A percentile compares a stretch with the other conserved stretches of the same genome.
Evolutionary conservation across 2,797 vertebrate genomes (phyloP).

Genomic region (Podarcis lilfordi): DNA sequence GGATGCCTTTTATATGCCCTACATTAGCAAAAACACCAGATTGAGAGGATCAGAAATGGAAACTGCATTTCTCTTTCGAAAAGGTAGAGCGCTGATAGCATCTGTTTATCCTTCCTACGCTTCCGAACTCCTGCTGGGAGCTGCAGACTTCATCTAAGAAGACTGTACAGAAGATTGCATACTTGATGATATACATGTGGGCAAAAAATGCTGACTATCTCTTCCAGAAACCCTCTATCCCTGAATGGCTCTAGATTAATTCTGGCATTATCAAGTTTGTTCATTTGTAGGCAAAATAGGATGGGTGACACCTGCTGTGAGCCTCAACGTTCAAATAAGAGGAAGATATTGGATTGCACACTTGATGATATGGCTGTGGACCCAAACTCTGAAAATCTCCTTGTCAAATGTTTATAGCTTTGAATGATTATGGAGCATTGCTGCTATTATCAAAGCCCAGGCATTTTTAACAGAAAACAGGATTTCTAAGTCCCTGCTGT

Average conservation of each 20-base stretch:
- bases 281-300: slow-evolving; percentile 19
- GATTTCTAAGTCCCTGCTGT: slow-evolving; percentile 12
- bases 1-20: not conserved
- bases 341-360: not conserved
- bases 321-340: slow-evolving; percentile 3
- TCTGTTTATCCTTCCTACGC: not conserved
- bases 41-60: slow-evolving; percentile 13
- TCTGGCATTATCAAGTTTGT: not conserved
- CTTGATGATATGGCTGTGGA: not conserved
- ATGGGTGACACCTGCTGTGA: not conserved
- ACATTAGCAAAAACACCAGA: not conserved
- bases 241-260: not conserved
- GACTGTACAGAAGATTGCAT: not conserved
- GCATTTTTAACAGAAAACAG: not conserved
- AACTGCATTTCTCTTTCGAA: not conserved
- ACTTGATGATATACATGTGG: not conserved
- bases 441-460: slow-evolving; percentile 2
- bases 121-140: not conserved
- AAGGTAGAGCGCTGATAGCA: not conserved
- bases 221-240: not conserved
- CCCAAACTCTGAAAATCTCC: slow-evolving; percentile 2
- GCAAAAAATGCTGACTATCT: not conserved
- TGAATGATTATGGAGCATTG: not conserved
- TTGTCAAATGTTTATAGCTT: not conserved
- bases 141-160: not conserved